Percentiles rank a stretch among this genome's conserved stretches.
These are phyloP conservation scores for Chascanopsetta lugubris DNA, from an alignment of 2,113 vertebrate genomes.

Conservation along the genomic window DNA sequence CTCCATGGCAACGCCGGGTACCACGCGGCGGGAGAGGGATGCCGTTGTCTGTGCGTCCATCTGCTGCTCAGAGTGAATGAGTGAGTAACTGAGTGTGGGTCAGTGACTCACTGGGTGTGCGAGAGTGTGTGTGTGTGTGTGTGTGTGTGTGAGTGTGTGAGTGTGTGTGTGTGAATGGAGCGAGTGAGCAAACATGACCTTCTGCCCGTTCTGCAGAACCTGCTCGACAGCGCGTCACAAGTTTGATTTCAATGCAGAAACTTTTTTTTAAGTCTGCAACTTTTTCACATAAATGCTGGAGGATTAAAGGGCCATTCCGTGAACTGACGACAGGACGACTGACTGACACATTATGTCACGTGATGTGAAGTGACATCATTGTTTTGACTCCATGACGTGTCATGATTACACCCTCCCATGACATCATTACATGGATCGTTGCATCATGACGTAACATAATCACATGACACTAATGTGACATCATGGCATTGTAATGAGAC, in stretches of 20 bases:
- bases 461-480: too few relatives aligned
- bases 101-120: conserved; percentile 1
- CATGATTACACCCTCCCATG: too few relatives aligned
- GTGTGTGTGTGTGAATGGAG: background rate
- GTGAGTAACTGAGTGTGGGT: background rate
- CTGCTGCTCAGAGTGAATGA: conserved; percentile 20
- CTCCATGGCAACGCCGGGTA: conserved; percentile 66
- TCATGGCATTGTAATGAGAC: too few relatives aligned
- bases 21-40: conserved; percentile 16
- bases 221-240: conserved; percentile 6
- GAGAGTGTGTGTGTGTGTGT: conserved; percentile 16
- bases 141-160: conserved; percentile 6
- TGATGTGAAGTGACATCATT: too few relatives aligned
- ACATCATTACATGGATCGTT: too few relatives aligned
- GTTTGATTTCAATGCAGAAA: background rate
- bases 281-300: too few relatives aligned
- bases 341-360: too few relatives aligned
- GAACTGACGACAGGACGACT: too few relatives aligned
- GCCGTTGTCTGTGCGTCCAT: conserved; percentile 31
- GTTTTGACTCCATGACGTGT: too few relatives aligned
- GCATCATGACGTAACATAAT: too few relatives aligned
- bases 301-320: too few relatives aligned
- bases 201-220: background rate
- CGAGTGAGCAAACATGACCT: background rate
- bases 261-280: too few relatives aligned